A percentile compares a stretch with the other conserved stretches of the same genome.
phyloP scores from a whole-genome alignment of 2,888 invertebrate species.

The Perizoma flavofasciatum region DNA sequence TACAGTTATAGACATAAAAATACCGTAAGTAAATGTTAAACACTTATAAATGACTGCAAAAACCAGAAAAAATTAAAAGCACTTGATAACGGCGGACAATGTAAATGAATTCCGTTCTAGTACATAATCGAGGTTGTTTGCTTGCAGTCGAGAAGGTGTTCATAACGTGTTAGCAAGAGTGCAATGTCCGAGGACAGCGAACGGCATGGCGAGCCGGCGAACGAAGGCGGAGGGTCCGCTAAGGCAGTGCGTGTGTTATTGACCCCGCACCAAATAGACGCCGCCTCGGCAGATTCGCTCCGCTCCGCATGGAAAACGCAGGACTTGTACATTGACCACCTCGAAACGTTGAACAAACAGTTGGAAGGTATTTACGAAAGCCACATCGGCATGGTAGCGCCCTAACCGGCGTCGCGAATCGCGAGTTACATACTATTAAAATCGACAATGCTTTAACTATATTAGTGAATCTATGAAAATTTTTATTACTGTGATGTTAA shows the following conservation, averaged over 20 bases:
- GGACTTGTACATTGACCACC: conserved; percentile 89
- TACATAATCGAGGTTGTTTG: conserved; percentile 66
- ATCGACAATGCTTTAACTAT: conserved; percentile 84
- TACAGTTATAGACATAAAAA: conserved; percentile 22
- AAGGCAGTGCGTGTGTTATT: conserved; percentile 84
- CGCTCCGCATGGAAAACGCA: conserved; percentile 89
- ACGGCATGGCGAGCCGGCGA: conserved; percentile 75
- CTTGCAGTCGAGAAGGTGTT: conserved; percentile 76
- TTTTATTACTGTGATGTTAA: conserved; percentile 65
- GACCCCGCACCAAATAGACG: conserved; percentile 86
- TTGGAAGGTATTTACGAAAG: conserved; percentile 90
- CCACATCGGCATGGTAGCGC: conserved; percentile 78
- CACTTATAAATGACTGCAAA: conserved; percentile 13
- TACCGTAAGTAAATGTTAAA: conserved; percentile 43
- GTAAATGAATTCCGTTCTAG: conserved; percentile 55
- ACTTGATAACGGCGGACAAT: conserved; percentile 67
- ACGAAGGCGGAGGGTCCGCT: conserved; percentile 79
- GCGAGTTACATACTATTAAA: conserved; percentile 69
- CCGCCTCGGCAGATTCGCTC: conserved; percentile 86
- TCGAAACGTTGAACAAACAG: conserved; percentile 89
- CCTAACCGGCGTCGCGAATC: conserved; percentile 66
- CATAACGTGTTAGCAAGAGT: conserved; percentile 73
- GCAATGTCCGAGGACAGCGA: conserved; percentile 82
- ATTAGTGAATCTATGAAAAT: conserved; percentile 75
- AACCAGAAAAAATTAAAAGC: conserved; percentile 51